Conservation (phyloP, 2,113 vertebrate species). For the Sylvietta virens region DNA sequence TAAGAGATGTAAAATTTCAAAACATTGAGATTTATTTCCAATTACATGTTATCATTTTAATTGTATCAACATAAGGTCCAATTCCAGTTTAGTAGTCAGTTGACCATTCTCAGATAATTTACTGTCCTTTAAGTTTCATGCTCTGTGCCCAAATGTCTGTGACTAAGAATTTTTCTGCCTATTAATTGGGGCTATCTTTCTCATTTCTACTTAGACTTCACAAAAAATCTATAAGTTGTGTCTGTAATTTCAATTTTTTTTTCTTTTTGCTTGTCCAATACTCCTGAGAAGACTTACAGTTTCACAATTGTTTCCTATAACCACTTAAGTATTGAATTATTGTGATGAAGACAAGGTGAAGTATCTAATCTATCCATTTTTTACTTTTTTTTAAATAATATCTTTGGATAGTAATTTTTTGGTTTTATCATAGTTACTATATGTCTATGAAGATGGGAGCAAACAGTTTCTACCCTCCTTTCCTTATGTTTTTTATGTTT, state of each 20-base stretch:
- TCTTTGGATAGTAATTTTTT: not conserved
- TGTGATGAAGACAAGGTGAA: not conserved
- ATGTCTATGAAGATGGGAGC: not conserved
- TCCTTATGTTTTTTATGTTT: not conserved
- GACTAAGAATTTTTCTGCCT: not conserved
- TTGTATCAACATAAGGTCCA: not conserved
- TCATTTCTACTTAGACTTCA: not conserved
- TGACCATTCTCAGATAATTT: not conserved
- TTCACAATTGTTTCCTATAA: not conserved
- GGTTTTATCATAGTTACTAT: not conserved
- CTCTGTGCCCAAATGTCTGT: not conserved
- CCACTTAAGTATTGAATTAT: not conserved
- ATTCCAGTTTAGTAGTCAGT: not conserved
- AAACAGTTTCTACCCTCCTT: not conserved
- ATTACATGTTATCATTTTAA: not conserved
- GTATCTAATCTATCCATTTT: not conserved
- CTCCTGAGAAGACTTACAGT: not conserved
- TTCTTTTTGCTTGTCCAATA: not conserved
- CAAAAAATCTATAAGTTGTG: not conserved
- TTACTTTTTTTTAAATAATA: too few relatives aligned
- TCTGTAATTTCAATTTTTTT: not conserved
- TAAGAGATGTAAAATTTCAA: fast-evolving
- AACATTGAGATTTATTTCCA: not conserved
- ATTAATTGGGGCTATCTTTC: not conserved
- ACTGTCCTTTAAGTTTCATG: not conserved